phyloP scores from a whole-genome alignment of 1,140 invertebrate species.

The Linepithema humile region DNA sequence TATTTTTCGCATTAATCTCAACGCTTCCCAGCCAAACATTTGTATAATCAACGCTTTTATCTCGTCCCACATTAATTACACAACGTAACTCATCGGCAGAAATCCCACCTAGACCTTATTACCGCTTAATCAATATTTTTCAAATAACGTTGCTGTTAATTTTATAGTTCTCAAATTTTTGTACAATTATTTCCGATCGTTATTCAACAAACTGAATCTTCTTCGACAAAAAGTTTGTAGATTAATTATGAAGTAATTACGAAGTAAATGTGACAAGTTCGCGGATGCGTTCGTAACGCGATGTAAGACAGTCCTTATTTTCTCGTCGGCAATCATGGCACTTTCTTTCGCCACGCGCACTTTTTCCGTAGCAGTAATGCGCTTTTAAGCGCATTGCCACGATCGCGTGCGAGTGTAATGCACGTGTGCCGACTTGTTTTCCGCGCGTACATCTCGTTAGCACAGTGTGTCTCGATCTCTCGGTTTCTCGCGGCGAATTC shows the following conservation, averaged over 20 bases:
- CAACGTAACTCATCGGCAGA: not conserved
- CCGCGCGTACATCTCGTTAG: constrained; percentile 7
- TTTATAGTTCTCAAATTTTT: not conserved
- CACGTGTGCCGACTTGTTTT: constrained; percentile 42
- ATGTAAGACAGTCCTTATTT: constrained; percentile 23
- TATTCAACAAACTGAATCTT: not conserved
- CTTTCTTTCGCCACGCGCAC: constrained; percentile 4
- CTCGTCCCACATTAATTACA: not conserved
- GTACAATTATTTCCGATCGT: not conserved
- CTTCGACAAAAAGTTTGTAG: not conserved
- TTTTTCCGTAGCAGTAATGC: not conserved
- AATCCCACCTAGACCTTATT: not conserved
- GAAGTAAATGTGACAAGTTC: not conserved
- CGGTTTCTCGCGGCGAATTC: not conserved
- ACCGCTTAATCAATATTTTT: not conserved
- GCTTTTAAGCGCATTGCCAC: constrained; percentile 7
- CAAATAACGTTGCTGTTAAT: not conserved
- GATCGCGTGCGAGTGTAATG: constrained; percentile 21
- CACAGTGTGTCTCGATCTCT: not conserved
- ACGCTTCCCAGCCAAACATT: not conserved
- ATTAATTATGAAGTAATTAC: not conserved
- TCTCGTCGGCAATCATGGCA: not conserved
- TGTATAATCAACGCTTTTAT: not conserved
- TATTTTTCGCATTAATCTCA: not conserved
- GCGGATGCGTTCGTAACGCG: not conserved